Conservation (phyloP, 2,113 vertebrate genomes). For the Telmatochromis sp. region DNA sequence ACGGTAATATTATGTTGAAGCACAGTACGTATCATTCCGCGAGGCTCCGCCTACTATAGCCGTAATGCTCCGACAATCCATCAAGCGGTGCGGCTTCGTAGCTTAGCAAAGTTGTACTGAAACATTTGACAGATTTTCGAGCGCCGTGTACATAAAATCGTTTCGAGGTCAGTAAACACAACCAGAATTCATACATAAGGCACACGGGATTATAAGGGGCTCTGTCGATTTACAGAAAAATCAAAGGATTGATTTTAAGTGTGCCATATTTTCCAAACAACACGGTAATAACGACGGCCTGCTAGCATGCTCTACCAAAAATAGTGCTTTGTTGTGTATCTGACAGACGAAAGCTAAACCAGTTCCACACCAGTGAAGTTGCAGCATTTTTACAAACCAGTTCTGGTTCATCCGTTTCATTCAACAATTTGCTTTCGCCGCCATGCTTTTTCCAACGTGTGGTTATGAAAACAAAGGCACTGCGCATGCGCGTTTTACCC, state of each 20-base stretch:
- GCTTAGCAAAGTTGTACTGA: accelerated
- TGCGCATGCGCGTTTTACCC: background rate
- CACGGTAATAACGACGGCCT: background rate
- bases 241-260: too few relatives aligned
- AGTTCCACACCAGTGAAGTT: accelerated
- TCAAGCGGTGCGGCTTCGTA: too few relatives aligned
- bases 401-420: accelerated
- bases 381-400: background rate
- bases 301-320: accelerated
- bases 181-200: background rate
- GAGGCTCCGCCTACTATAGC: accelerated
- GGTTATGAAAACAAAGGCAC: accelerated
- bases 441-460: background rate
- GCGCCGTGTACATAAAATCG: accelerated
- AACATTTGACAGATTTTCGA: background rate
- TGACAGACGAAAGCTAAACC: background rate
- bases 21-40: too few relatives aligned
- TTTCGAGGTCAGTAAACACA: background rate
- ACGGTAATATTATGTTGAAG: too few relatives aligned
- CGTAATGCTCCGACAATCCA: accelerated
- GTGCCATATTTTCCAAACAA: accelerated
- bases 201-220: accelerated
- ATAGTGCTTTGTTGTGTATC: accelerated
- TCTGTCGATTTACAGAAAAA: accelerated
- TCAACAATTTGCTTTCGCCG: background rate